Base-by-base conservation (phyloP, 2,797 vertebrate species). In the Esox masquinongy region DNA sequence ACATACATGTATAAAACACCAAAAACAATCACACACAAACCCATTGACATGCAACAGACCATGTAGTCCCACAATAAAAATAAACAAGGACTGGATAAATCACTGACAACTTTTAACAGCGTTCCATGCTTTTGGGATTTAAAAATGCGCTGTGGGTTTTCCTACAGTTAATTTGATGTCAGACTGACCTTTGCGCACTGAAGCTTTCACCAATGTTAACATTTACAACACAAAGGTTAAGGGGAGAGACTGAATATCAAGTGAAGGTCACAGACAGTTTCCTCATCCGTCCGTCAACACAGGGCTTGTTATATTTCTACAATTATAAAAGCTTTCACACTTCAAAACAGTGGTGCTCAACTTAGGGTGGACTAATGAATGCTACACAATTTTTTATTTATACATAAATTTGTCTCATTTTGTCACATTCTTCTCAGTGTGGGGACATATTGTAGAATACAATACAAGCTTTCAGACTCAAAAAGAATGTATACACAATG, bases 211-310 rank as follows among this genome's bases (percentile, higher is more conserved):
- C 84, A 84, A 74, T 81, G 79, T 75, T 83, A 91, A 87, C 93
- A 92, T 92, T 92, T 93, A 84, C 80, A 77, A 82, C 79, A 85
- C 68, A 94, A 94, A 95, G 93, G 93, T 93, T 92, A 94, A 94
- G 89, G 80, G 75, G 80, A 84, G 77, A 75, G 72, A 73, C 69
- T 19, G 14, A 68, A 81, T 63, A 75, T 81, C 59, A 70, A 76
- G 49, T 76, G 74, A 88, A 88, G 85, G 82, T 86, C 79, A 83
- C 56, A 78, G 71, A 15, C 53, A 26, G 79, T 31, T 47, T 15
- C 12, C 47, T 53, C 43, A 47, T 34, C 56, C 66, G 51, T 47
- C 26, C 4, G 66, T 39, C 29, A 24, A 15, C 22, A 4, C 66
- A 71, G 3, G 43, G 43, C 43, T 47, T 47, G 43, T 47, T 47